Percentiles rank a stretch among this genome's conserved stretches.
Conservation (phyloP, 1,140 invertebrate species). For the Subanguina moxae region DNA sequence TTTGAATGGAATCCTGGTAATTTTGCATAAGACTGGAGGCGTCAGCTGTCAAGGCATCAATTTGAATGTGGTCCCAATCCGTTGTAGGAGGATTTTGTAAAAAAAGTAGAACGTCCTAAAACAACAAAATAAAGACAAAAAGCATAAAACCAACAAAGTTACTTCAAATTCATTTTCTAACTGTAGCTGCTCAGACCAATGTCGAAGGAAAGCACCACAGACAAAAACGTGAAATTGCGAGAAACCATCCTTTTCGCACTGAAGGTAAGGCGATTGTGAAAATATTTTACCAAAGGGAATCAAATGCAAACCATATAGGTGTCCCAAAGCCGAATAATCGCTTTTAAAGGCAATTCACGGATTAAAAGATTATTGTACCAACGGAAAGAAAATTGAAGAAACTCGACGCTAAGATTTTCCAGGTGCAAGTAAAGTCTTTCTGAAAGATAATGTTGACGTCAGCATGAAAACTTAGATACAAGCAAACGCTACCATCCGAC, state of each 20-base stretch:
- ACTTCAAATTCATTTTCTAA: slow-evolving; percentile 92
- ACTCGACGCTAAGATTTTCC: slow-evolving; percentile 86
- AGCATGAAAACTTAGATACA: not conserved
- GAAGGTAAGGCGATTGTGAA: slow-evolving; percentile 28
- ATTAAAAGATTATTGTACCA: slow-evolving; percentile 99
- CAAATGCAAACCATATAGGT: slow-evolving; percentile 74
- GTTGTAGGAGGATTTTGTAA: slow-evolving; percentile 96
- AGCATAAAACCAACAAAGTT: slow-evolving; percentile 13
- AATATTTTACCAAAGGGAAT: not conserved
- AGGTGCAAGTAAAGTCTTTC: slow-evolving; percentile 67
- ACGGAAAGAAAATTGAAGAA: slow-evolving; percentile 96
- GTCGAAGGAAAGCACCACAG: slow-evolving; percentile 91
- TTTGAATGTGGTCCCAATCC: slow-evolving; percentile 79
- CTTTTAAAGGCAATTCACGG: slow-evolving; percentile 87
- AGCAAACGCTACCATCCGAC: slow-evolving; percentile 73
- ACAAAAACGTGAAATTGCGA: slow-evolving; percentile 95
- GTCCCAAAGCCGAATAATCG: slow-evolving; percentile 95
- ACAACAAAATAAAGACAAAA: slow-evolving; percentile 44
- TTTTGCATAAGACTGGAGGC: slow-evolving; percentile 92
- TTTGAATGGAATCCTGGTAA: slow-evolving; percentile 70
- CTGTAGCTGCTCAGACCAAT: slow-evolving; percentile 83
- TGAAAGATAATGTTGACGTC: slow-evolving; percentile 1
- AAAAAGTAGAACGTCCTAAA: slow-evolving; percentile 84
- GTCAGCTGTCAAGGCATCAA: slow-evolving; percentile 82
- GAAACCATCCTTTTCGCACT: slow-evolving; percentile 85